Conservation (phyloP, 2,888 invertebrate species). For the Leptura quadrifasciata region DNA sequence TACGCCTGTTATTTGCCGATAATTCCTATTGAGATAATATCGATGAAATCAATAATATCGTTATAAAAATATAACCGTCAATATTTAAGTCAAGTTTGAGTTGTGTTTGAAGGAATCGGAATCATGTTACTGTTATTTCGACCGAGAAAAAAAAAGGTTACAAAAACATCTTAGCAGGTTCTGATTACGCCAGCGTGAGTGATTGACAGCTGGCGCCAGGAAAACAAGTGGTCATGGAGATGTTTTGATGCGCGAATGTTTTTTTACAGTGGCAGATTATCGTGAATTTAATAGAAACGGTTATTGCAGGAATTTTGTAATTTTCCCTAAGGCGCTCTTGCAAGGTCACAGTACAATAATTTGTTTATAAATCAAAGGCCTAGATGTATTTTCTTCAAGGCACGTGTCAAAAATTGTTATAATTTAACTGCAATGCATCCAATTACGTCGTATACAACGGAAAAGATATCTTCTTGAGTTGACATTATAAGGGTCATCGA, state of each 20-base stretch:
- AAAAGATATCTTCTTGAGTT: too few species aligned
- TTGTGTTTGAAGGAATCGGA: not conserved
- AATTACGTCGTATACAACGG: too few species aligned
- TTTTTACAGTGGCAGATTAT: conserved; percentile 14
- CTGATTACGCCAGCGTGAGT: conserved; percentile 47
- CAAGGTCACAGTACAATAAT: conserved; percentile 1
- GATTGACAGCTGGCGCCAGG: conserved; percentile 58
- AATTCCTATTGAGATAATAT: not conserved
- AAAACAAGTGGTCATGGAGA: conserved; percentile 46
- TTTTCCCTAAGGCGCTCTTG: not conserved
- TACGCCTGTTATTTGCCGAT: not conserved
- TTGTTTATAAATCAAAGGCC: not conserved
- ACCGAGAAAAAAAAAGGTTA: conserved; percentile 36
- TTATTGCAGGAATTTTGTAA: not conserved
- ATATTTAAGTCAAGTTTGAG: not conserved
- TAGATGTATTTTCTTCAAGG: not conserved
- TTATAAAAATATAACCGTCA: not conserved
- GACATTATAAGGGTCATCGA: too few species aligned
- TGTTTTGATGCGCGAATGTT: conserved; percentile 41
- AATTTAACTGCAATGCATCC: not conserved
- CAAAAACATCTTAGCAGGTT: conserved; percentile 48
- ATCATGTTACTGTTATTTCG: conserved; percentile 34
- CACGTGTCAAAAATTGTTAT: not conserved
- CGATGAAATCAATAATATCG: conserved; percentile 6
- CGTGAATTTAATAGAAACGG: conserved; percentile 19